Evolutionary conservation across 2,797 vertebrate species (phyloP), one percentile per base, ranked within the genome.

Genomic region (Bradypodion ventrale): DNA sequence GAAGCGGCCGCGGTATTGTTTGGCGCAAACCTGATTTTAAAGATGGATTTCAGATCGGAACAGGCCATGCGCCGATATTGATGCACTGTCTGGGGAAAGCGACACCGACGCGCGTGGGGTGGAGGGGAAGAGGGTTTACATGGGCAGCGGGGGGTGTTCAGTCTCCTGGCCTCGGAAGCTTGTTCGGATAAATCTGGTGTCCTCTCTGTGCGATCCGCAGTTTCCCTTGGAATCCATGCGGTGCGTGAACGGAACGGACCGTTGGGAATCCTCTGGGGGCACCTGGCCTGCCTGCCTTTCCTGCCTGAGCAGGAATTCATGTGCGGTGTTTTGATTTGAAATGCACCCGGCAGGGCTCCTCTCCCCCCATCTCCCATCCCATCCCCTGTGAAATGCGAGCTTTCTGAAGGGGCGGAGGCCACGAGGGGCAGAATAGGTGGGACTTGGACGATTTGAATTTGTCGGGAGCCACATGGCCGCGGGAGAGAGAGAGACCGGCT

Each of bases 381-480:
- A 35, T 60, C 49, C 63, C 73, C 85, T 70, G 77, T 44, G 76
- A 83, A 70, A 80, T 25, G 63, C 82, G 78, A 63, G 62, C 78
- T 52, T 46, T 32, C 46, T 42, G 69, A 52, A 73, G 83, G 83
- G 80, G 74, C 74, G 70, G 80, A 83, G 80, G 85, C 60, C 75
- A 46, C 62, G 84, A 82, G 79, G 79, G 74, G 63, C 35, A 60
- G 65, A 56, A 85, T 65, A 83, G 85, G 85, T 86, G 85, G 85
- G 80, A 66, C 75, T 86, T 83, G 60, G 75, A 44, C 49, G 77
- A n/a, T 87, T 87, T 83, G 85, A 87, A 87, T 63, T 46, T 68
- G 70, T 12, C 7, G 21, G 60, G 60, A 66, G 37, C 68, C 84
- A 75, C 84, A 75, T 81, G 78, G 40, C 75, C 6, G 49, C 37